Percentiles rank a stretch among this genome's conserved stretches.
Conservation (phyloP, 2,113 vertebrate genomes). For the Sula dactylatra region DNA sequence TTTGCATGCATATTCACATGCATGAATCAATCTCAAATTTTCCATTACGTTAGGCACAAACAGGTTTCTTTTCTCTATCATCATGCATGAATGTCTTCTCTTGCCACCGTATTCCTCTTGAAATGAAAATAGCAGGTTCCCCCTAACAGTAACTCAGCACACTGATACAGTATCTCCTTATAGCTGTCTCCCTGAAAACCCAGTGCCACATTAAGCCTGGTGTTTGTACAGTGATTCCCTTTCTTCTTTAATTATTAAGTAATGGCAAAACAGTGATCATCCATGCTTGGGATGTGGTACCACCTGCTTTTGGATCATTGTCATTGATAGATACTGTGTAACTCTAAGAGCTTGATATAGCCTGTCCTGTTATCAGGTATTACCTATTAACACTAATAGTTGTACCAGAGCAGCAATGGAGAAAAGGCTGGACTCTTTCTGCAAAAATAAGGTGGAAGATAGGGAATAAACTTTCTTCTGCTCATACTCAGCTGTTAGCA, state of each 20-base stretch:
- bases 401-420: background rate
- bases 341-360: background rate
- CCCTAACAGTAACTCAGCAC: background rate
- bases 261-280: background rate
- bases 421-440: background rate
- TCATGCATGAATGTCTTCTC: background rate
- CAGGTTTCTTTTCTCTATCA: background rate
- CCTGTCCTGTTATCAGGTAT: background rate
- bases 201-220: background rate
- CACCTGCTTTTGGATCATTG: background rate
- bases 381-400: background rate
- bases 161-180: background rate
- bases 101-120: background rate
- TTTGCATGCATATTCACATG: constrained; percentile 22
- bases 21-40: constrained; percentile 27
- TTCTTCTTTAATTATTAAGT: background rate
- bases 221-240: background rate
- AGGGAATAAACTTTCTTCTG: background rate
- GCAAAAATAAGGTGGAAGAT: background rate
- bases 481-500: background rate
- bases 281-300: background rate
- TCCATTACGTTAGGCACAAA: constrained; percentile 45
- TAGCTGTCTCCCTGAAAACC: background rate
- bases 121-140: background rate
- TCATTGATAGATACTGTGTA: background rate